Percentiles rank a stretch among this genome's conserved stretches.
Conservation (phyloP, 64 coral and sea anemone species). For the Montipora foliosa region DNA sequence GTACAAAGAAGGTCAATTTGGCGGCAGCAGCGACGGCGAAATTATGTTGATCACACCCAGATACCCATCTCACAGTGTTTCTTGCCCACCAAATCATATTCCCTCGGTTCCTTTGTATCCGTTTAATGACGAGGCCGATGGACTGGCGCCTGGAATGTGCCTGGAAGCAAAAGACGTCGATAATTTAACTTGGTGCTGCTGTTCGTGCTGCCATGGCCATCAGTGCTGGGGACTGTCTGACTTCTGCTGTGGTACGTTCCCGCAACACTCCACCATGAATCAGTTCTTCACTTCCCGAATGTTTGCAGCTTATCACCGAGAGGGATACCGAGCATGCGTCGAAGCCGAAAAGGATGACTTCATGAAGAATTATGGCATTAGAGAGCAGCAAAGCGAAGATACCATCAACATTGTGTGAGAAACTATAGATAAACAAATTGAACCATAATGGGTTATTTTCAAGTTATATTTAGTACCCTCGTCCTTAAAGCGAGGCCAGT, state of each 20-base stretch:
- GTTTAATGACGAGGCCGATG: not conserved
- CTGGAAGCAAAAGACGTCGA: conserved; percentile 47
- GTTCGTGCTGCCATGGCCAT: conserved; percentile 46
- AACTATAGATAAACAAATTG: not conserved
- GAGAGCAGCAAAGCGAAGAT: not conserved
- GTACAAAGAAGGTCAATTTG: conserved; percentile 24
- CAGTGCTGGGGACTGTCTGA: conserved; percentile 13
- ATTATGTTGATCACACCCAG: conserved; percentile 2
- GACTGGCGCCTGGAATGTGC: conserved; percentile 7
- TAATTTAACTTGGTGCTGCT: not conserved
- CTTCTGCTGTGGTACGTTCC: conserved; percentile 52
- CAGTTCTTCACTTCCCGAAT: not conserved
- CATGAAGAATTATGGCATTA: not conserved
- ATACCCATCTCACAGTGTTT: conserved; percentile 18
- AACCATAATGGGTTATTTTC: no score
- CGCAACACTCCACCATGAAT: conserved; percentile 46
- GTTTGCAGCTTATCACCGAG: not conserved
- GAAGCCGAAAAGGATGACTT: conserved; percentile 3
- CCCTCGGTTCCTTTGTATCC: not conserved
- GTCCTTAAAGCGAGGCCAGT: no score
- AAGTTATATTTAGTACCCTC: no score
- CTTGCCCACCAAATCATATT: conserved; percentile 1
- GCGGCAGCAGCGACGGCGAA: conserved; percentile 32
- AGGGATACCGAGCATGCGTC: conserved; percentile 21
- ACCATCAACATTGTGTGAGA: not conserved